Conservation (phyloP, 2,888 invertebrate genomes). For the Leptopilina drosophilae region DNA sequence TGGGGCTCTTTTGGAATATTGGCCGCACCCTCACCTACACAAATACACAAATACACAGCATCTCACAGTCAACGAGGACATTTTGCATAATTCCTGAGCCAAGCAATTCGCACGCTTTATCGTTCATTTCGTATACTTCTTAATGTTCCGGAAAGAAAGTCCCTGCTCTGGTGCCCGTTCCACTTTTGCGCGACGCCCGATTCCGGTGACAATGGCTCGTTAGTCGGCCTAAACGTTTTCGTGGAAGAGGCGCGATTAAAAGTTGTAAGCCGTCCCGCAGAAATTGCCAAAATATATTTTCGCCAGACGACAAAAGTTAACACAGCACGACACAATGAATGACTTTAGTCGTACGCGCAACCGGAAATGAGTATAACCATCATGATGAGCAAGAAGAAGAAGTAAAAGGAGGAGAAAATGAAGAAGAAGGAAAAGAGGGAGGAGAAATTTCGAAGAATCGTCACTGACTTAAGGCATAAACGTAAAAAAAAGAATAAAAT, state of each 20-base stretch:
- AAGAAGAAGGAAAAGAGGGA: no score
- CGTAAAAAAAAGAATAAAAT: no score
- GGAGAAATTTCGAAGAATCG: no score
- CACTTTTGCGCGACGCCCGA: slow-evolving; percentile 42
- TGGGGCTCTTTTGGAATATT: slow-evolving; percentile 42
- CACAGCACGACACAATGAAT: neutral
- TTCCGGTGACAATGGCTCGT: slow-evolving; percentile 71
- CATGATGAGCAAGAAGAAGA: no score
- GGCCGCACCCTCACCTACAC: slow-evolving; percentile 37
- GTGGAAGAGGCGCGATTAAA: slow-evolving; percentile 70
- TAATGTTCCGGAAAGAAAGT: slow-evolving; percentile 64
- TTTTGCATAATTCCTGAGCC: slow-evolving; percentile 67
- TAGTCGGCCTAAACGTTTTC: slow-evolving; percentile 66
- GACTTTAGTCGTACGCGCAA: no score
- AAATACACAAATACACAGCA: no score
- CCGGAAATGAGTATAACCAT: no score
- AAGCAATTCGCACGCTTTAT: slow-evolving; percentile 66
- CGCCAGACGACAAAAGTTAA: slow-evolving; percentile 5
- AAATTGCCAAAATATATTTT: slow-evolving; percentile 31
- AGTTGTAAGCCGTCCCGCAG: slow-evolving; percentile 66
- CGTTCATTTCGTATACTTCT: slow-evolving; percentile 62
- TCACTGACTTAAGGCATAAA: no score
- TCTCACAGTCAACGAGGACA: slow-evolving; percentile 36
- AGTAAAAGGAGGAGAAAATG: no score
- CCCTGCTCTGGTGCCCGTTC: slow-evolving; percentile 22